Evolutionary conservation across 2,888 invertebrate genomes (phyloP), one percentile per base, ranked within the genome.

Genomic region (Rhagonycha lutea): DNA sequence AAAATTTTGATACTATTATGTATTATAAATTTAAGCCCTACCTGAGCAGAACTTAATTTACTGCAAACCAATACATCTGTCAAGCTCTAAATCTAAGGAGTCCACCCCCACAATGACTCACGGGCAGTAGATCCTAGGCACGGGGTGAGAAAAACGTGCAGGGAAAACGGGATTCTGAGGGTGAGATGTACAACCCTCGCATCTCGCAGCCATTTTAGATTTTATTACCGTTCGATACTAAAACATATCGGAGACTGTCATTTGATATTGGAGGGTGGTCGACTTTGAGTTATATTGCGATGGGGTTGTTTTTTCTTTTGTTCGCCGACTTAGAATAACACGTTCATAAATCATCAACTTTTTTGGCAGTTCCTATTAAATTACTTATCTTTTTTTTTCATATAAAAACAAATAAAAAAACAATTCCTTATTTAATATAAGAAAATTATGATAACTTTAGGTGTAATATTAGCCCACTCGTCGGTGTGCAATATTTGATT

Each of bases 141-240:
- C 74, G 75, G 80, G 80, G 79, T 78, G 80, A 78, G 77, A 75
- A 73, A 73, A 75, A 75, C 75, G 79, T 74, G 74, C 78, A 74
- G 74, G 71, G 74, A 78, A 74, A 76, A 60, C 63, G 76, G 76
- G 72, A 78, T 72, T 72, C 76, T 76, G 76, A 74, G 70, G 78
- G 78, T 76, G 76, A 78, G 76, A 76, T 75, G 78, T 82, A 81
- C 83, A 79, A 83, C 83, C 83, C 83, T 82, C 82, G 80, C 80
- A 81, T 81, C 81, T 82, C 85, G 86, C 86, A 84, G 87, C 88
- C 88, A 88, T 88, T 87, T 88, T 88, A 87, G 88, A 87, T 87
- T 87, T 88, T 87, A 88, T 88, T 87, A 85, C 86, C 86, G 87
- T 87, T 87, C 87, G 87, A 87, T 88, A 88, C 86, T 87, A 87